phyloP scores from a whole-genome alignment of 2,113 vertebrate genomes.

The Grantiella picta region DNA sequence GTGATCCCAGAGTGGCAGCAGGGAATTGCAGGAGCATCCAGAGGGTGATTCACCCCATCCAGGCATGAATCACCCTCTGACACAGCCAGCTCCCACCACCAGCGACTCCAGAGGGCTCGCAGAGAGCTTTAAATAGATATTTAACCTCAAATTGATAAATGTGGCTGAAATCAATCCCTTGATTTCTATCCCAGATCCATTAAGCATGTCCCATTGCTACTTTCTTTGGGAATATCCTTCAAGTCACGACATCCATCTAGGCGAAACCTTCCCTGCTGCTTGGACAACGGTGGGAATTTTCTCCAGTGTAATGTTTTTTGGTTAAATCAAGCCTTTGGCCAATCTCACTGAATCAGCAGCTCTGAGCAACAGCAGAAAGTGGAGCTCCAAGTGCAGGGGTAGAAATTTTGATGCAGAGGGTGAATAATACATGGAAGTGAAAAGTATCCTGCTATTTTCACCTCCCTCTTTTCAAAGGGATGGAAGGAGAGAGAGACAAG shows the following conservation, averaged over 20 bases:
- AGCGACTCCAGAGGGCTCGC: not conserved
- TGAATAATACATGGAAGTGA: slow-evolving; percentile 57
- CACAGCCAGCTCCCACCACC: not conserved
- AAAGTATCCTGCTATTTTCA: slow-evolving; percentile 62
- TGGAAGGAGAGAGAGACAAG: slow-evolving; percentile 10
- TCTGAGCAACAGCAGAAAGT: not conserved
- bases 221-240: not conserved
- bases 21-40: not conserved
- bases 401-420: slow-evolving; percentile 28
- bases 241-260: not conserved
- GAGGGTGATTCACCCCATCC: not conserved
- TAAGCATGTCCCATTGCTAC: rapidly evolving
- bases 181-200: too few species aligned
- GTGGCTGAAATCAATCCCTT: not conserved
- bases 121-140: not conserved
- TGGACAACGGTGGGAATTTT: not conserved
- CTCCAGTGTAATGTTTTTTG: not conserved
- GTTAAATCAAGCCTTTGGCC: not conserved
- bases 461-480: slow-evolving; percentile 51
- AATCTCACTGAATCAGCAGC: not conserved
- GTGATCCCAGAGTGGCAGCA: not conserved
- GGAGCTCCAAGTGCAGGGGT: slow-evolving; percentile 3
- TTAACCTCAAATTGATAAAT: not conserved
- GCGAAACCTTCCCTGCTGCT: not conserved
- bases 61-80: not conserved